Evolutionary conservation across 2,113 vertebrate genomes (phyloP).

Genomic region (Hyperopisus bebe): DNA sequence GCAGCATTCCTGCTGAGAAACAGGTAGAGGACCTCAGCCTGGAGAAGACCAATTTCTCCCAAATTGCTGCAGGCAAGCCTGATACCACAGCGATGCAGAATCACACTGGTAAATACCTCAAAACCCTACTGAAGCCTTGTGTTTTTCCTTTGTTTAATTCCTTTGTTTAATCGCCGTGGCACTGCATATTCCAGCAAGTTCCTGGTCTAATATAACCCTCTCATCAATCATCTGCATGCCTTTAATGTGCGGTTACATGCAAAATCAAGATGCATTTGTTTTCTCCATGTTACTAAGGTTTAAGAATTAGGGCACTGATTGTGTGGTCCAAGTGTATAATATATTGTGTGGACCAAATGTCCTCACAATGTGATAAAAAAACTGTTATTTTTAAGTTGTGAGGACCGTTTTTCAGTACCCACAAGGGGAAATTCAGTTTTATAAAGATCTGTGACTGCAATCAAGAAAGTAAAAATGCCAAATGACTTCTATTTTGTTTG

Average conservation of each 20-base stretch:
- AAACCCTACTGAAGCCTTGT: background rate
- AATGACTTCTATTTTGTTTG: no score
- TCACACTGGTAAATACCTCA: background rate
- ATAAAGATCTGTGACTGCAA: no score
- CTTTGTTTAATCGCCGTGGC: background rate
- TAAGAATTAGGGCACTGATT: background rate
- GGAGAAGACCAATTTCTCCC: background rate
- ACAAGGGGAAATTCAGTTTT: no score
- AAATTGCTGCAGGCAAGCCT: background rate
- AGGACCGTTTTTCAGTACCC: no score
- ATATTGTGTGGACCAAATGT: no score
- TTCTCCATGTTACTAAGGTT: background rate
- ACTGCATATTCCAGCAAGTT: background rate
- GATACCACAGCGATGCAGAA: background rate
- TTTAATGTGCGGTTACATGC: background rate
- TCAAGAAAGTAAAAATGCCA: no score
- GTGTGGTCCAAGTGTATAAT: background rate
- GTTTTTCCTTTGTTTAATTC: no score
- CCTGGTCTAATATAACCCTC: background rate
- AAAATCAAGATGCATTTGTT: background rate
- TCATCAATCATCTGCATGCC: background rate
- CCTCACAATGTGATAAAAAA: no score
- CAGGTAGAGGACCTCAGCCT: background rate
- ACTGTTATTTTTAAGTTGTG: no score
- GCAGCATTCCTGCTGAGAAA: background rate